Evolutionary conservation across 2,113 vertebrate genomes (phyloP).

Genomic region (Sinocyclocheilus rhinocerous): DNA sequence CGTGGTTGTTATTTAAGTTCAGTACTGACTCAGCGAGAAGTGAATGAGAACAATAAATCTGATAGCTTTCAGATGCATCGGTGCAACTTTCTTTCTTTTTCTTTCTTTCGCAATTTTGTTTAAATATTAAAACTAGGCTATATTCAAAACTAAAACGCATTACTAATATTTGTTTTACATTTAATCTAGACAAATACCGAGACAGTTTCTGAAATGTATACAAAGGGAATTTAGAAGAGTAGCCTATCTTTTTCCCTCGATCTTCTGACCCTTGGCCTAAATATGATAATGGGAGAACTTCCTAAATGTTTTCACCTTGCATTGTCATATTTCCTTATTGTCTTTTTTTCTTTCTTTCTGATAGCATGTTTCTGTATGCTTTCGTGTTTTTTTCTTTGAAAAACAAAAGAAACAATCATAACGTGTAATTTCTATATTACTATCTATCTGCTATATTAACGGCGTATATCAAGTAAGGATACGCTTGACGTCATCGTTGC

Average conservation of each 20-base stretch:
- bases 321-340: background rate
- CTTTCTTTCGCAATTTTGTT: background rate
- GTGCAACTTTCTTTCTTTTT: constrained; percentile 17
- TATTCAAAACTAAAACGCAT: background rate
- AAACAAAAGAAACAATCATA: background rate
- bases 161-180: background rate
- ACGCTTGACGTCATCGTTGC: background rate
- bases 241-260: background rate
- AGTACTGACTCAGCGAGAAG: constrained; percentile 94
- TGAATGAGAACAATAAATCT: constrained; percentile 99
- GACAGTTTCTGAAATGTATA: background rate
- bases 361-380: background rate
- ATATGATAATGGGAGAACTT: background rate
- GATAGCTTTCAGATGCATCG: constrained; percentile 82
- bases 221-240: background rate
- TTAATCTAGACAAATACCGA: background rate
- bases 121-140: background rate
- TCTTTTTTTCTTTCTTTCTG: background rate
- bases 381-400: background rate
- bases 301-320: background rate
- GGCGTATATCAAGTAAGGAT: background rate
- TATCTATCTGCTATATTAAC: background rate
- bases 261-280: background rate
- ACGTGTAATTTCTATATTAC: background rate
- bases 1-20: constrained; percentile 98